Conservation (phyloP, 2,888 invertebrate species). For the Parapristionchus giblindavisi region DNA sequence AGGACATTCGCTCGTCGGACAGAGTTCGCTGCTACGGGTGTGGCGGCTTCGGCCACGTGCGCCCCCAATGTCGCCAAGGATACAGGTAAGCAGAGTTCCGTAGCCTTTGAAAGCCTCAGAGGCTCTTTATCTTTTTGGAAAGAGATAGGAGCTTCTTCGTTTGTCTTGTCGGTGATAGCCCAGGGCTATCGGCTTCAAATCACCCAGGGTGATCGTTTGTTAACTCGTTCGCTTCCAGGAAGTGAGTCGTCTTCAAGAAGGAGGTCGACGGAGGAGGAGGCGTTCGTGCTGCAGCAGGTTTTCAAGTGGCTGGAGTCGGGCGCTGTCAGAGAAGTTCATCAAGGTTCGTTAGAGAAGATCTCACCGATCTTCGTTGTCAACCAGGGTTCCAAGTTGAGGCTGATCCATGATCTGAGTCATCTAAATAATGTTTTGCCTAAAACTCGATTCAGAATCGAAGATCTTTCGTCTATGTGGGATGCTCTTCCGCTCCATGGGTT, state of each 20-base stretch:
- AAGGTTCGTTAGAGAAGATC: background rate
- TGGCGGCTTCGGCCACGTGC: no score
- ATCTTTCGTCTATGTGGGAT: constrained; percentile 9
- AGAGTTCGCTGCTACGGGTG: no score
- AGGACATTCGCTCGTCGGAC: no score
- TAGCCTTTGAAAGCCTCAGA: background rate
- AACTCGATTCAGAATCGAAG: constrained; percentile 12
- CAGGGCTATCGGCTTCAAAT: background rate
- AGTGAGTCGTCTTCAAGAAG: no score
- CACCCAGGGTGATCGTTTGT: background rate
- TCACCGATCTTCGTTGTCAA: background rate
- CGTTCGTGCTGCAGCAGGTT: background rate
- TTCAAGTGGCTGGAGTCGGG: background rate
- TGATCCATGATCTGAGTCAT: background rate
- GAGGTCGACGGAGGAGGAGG: background rate
- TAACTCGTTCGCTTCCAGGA: background rate
- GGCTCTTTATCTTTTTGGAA: background rate
- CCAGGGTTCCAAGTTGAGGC: background rate
- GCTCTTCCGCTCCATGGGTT: background rate
- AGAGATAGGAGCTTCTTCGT: constrained; percentile 6
- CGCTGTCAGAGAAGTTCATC: background rate
- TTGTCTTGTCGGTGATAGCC: background rate
- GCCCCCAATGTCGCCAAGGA: no score
- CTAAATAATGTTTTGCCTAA: constrained; percentile 3
- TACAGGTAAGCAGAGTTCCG: no score